phyloP scores from a whole-genome alignment of 2,113 vertebrate genomes.

The Triplophysa siluroides region DNA sequence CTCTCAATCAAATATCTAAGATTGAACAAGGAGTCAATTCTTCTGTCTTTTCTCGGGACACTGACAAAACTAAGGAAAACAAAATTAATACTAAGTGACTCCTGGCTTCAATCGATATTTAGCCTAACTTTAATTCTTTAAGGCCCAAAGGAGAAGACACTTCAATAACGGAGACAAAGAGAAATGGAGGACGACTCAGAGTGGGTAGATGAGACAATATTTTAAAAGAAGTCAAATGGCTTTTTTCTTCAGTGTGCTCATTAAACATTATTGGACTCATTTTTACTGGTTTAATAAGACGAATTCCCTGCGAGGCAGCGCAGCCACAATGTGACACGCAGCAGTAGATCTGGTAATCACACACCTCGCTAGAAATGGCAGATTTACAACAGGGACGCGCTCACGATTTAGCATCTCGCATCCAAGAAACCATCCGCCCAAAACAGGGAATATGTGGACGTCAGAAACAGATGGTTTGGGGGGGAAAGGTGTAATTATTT shows the following conservation, averaged over 20 bases:
- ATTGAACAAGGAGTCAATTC: neutral
- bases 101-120: conserved; percentile 41
- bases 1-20: neutral
- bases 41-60: neutral
- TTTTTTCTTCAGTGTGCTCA: conserved; percentile 47
- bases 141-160: conserved; percentile 12
- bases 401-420: conserved; percentile 15
- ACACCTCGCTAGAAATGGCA: conserved; percentile 3
- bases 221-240: conserved; percentile 41
- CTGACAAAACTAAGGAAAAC: neutral
- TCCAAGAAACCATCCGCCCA: conserved; percentile 26
- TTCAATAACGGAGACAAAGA: conserved; percentile 1
- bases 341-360: conserved; percentile 55
- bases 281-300: conserved; percentile 58
- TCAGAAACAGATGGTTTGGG: conserved; percentile 37
- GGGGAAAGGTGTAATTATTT: conserved; percentile 29
- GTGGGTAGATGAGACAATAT: conserved; percentile 44
- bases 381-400: conserved; percentile 20
- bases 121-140: conserved; percentile 34
- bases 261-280: conserved; percentile 55
- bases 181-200: conserved; percentile 15
- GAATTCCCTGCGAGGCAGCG: conserved; percentile 36
- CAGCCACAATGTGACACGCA: conserved; percentile 43
- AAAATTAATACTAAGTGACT: conserved; percentile 1
- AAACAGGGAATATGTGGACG: conserved; percentile 23